Base-by-base conservation (phyloP, 2,797 vertebrate genomes). In the Phrynocephalus forsythii region DNA sequence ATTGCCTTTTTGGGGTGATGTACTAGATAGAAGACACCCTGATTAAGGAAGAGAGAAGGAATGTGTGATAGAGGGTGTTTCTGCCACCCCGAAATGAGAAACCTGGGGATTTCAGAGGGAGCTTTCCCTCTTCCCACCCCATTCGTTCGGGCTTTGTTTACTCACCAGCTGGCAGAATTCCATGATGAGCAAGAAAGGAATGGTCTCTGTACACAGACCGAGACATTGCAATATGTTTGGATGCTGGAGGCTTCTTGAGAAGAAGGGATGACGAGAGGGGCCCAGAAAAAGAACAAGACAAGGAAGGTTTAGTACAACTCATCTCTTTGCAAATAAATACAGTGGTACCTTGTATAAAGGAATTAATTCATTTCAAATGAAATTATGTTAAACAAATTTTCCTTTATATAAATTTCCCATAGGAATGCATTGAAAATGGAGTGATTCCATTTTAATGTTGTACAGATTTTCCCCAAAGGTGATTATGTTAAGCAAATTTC, bases 121-220 rank as follows among this genome's bases (percentile, higher is more conserved):
- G n/a, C 44, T 6, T 44, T 76, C 50, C 38, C 50, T 18, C 77
- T 5, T 6, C n/a, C n/a, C 24, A 76, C 20, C 60, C 60, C 60
- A 75, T 33, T 76, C 22, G 26, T 82, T 26, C 44, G 2, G 2
- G 60, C 18, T 69, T n/a, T 4, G 18, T 60, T 68, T 66, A 90
- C 96, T 97, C 92, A 99, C 98, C 97, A 99, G 96, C 80, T 98
- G 98, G 94, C 98, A 99, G 94, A 98, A 99, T 95, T 99, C 98
- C 98, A 99, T 99, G 56, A 99, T 98, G 87, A 99, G 96, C 76
- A 99, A 97, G 91, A 97, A 98, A 3, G 98, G 98, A 88, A 98
- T 96, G 33, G 90, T 98, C 94, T 98, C 98, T 82, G 97, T 98
- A 93, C 98, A 99, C 90, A 98, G 96, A 1, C 98, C 98, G 91